Base-by-base conservation (phyloP, 1,140 invertebrate genomes). In the Drosophila melanogaster region DNA sequence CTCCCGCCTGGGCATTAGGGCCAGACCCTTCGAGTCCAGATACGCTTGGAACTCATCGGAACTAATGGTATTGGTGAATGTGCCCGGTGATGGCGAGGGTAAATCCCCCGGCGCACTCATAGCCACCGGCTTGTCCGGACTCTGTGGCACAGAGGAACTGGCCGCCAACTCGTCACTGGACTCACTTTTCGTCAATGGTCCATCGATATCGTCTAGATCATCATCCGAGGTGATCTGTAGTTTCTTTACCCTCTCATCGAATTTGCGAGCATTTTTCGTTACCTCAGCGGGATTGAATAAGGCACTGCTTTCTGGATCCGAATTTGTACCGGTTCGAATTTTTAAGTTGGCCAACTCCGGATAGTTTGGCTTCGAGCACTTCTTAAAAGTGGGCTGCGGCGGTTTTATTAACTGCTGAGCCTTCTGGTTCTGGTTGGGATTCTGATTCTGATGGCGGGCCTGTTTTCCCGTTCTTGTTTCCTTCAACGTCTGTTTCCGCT, bases 281-380 rank as follows among this genome's bases (percentile, higher is more conserved):
- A 92, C 91, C 50, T 92, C 92, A 33, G 79, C 77, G 46, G 87
- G 74, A 72, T 91, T 92, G 50, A 91, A 85, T 11, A 74, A 72
- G 10, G 67, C 78, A 0, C 10, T 26, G 12, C 62, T 71, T 10
- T 69, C 76, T 4, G 35, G 1, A 24, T 85, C 80, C 4, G 74
- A 38, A 14, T 83, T 73, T 4, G 73, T 91, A 12, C 92, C 92
- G 1, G 79, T 90, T 44, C 90, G 76, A 10, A 92, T 90, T 49
- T 92, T 92, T 4, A 92, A 72, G 30, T 92, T 77, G 8, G 87
- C 86, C 62, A 92, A 77, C 49, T 92, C 92, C n/a, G 91, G 92
- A 60, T 92, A 92, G 57, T 92, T 92, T 26, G 87, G 79, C 40
- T 91, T 92, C 33, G 86, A 90, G 72, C 79, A 89, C 78, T 91